Base-by-base conservation (phyloP, 2,113 vertebrate genomes). In the Pseudorectes ferrugineus region DNA sequence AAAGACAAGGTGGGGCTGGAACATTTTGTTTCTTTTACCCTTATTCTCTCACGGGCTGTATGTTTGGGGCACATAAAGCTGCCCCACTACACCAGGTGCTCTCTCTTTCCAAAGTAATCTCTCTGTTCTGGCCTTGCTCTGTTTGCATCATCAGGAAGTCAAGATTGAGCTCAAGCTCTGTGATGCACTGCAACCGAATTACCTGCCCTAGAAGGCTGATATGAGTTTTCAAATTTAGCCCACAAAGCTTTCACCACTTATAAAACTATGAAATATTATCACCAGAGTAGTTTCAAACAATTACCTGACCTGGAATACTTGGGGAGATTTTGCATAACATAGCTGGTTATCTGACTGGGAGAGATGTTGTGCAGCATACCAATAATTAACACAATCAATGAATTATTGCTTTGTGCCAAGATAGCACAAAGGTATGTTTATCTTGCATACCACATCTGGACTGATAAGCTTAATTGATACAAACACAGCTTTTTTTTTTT, bases 401-500 rank as follows among this genome's bases (percentile, higher is more conserved):
- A 94, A 86, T 83, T 94, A 95, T 83, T 97, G 71, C 67, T 76
- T 92, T 70, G 29, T 77, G 63, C 33, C 51, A 58, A 90, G 83
- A 77, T 80, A 88, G 24, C 46, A 73, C 33, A 83, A 72, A 88
- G 20, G 42, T 77, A 12, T 51, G 18, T 86, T 96, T 97, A 96
- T 95, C 95, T 95, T 86, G 38, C 46, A 59, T 92, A 80, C 35
- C 75, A 90, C 75, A 95, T 94, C 88, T 95, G 95, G 55, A 77
- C 79, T 66, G 92, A 97, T 93, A 97, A 96, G 72, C 31, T 40
- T 90, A 90, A 88, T n/a, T 88, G 63, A 93, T 95, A 80, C 10
- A 92, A 92, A 33, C 40, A 59, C 12, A 61, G 3, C 1, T 9
- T 16, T 16, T 83, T 65, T 52, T 51, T 62, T 43, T 9, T 6